A percentile compares a stretch with the other conserved stretches of the same genome.
These are phyloP conservation scores for Artemia sinica DNA, from an alignment of 2,888 invertebrate genomes.

Conservation along the genomic window DNA sequence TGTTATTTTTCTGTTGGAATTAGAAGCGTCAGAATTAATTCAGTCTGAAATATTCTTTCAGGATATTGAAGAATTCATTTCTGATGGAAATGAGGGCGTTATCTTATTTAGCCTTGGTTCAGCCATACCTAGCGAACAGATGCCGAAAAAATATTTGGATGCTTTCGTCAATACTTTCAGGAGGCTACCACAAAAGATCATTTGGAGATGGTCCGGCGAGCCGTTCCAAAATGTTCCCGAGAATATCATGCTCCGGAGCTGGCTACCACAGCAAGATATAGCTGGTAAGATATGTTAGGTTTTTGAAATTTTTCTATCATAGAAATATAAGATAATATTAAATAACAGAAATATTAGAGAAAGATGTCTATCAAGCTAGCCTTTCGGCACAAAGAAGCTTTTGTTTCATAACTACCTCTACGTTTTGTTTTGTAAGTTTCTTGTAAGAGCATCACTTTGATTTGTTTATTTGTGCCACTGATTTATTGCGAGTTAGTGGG, in stretches of 20 bases:
- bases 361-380: too few relatives aligned
- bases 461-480: too few relatives aligned
- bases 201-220: constrained; percentile 25
- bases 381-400: too few relatives aligned
- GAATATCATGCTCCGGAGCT: constrained; percentile 28
- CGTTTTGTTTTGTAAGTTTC: too few relatives aligned
- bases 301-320: neutral
- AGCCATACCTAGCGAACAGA: constrained; percentile 28
- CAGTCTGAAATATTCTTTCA: constrained; percentile 18
- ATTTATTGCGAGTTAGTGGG: too few relatives aligned
- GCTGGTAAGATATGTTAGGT: constrained; percentile 26
- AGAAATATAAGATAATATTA: too few relatives aligned
- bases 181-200: constrained; percentile 26
- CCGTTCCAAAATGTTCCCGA: constrained; percentile 23
- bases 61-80: constrained; percentile 26
- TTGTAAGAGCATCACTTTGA: too few relatives aligned
- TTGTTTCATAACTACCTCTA: too few relatives aligned
- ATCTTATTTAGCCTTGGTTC: constrained; percentile 32
- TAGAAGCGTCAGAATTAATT: too few relatives aligned
- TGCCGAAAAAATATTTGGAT: constrained; percentile 26
- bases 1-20: too few relatives aligned
- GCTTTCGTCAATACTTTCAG: constrained; percentile 27
- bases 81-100: constrained; percentile 29
- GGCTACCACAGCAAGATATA: constrained; percentile 32
- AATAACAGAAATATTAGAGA: too few relatives aligned